Evolutionary conservation across 2,113 vertebrate species (phyloP).

Genomic region (Anarhynchus alexandrinus): DNA sequence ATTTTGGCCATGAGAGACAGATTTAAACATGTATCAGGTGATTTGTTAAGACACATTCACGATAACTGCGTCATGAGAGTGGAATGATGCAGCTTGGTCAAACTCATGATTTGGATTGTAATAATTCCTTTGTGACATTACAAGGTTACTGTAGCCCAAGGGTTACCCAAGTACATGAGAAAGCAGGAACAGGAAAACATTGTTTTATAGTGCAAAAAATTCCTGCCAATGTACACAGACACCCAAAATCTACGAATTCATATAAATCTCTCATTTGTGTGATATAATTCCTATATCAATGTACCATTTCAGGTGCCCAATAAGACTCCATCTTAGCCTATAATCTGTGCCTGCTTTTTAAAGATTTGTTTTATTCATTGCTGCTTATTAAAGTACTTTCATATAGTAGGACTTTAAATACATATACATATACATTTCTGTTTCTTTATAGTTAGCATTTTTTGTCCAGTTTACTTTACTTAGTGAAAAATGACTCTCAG

Average conservation of each 20-base stretch:
- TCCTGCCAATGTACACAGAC: neutral
- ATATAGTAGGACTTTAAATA: neutral
- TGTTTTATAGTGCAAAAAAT: neutral
- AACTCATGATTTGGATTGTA: neutral
- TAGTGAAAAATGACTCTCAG: neutral
- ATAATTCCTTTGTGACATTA: neutral
- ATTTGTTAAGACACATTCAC: neutral
- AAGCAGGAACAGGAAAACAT: neutral
- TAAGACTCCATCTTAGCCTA: neutral
- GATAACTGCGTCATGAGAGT: neutral
- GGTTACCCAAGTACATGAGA: neutral
- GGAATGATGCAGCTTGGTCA: conserved; percentile 13
- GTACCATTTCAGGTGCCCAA: neutral
- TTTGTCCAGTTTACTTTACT: neutral
- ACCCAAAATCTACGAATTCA: neutral
- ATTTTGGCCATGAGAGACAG: neutral
- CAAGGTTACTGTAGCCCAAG: neutral
- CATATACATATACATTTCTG: neutral
- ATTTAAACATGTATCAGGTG: neutral
- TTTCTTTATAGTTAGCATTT: neutral
- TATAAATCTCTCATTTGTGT: neutral
- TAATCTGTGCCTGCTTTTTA: neutral
- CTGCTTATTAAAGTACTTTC: neutral
- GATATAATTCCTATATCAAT: neutral
- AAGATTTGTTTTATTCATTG: neutral